These are phyloP conservation scores for Herminia tarsipennalis DNA, from an alignment of 2,888 invertebrate genomes.

Conservation along the genomic window DNA sequence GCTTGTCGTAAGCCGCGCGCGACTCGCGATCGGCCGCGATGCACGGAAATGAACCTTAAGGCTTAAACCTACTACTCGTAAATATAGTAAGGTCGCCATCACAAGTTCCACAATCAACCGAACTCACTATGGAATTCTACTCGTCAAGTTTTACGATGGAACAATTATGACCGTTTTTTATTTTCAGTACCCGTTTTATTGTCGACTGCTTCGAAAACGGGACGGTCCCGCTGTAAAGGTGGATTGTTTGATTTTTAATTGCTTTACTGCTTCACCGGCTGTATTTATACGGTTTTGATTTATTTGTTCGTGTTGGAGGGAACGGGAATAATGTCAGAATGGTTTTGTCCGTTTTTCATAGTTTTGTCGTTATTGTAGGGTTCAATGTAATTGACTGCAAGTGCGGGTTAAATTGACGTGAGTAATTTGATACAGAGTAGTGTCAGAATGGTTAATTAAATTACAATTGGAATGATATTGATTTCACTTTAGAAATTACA, in stretches of 20 bases:
- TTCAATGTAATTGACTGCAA: too few relatives aligned
- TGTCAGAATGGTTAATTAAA: too few relatives aligned
- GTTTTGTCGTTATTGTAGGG: background rate
- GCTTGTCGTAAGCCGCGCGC: too few relatives aligned
- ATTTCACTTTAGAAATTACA: too few relatives aligned
- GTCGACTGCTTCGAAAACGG: conserved; percentile 48
- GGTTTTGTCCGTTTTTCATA: background rate
- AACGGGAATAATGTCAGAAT: conserved; percentile 2
- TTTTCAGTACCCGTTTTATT: conserved; percentile 50
- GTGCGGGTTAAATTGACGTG: too few relatives aligned
- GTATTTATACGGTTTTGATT: conserved; percentile 44
- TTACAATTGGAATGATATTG: too few relatives aligned
- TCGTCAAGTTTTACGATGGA: conserved; percentile 52
- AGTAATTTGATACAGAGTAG: too few relatives aligned
- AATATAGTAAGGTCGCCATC: background rate
- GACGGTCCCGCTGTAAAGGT: conserved; percentile 65
- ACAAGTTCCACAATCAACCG: conserved; percentile 2
- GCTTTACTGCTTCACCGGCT: conserved; percentile 52
- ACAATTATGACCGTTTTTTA: conserved; percentile 58
- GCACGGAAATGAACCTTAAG: too few relatives aligned
- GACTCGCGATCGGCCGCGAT: too few relatives aligned
- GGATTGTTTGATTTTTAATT: conserved; percentile 73
- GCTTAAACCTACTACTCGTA: too few relatives aligned
- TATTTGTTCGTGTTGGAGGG: conserved; percentile 28
- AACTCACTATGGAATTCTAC: conserved; percentile 31